A percentile compares a stretch with the other conserved stretches of the same genome.
phyloP scores from a whole-genome alignment of 2,797 vertebrate species.

The Acanthis flammea region DNA sequence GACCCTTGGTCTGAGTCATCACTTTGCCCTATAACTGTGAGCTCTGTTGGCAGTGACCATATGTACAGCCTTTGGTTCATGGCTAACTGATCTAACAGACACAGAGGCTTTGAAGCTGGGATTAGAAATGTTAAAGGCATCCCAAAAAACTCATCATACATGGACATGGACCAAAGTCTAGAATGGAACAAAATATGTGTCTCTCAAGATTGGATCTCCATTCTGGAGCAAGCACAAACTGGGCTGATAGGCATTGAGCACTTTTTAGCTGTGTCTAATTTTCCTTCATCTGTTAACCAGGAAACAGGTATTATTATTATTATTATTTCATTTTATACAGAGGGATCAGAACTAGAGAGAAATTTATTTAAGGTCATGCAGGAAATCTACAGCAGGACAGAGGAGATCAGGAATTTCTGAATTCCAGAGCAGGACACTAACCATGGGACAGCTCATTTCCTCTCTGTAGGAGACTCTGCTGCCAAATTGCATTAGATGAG shows the following conservation, averaged over 20 bases:
- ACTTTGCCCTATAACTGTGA: background rate
- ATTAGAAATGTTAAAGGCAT: background rate
- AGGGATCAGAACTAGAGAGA: background rate
- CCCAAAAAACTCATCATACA: background rate
- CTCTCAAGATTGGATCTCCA: background rate
- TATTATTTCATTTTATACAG: background rate
- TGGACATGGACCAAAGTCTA: background rate
- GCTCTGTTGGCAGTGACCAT: background rate
- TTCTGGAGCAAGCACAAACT: background rate
- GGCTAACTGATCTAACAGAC: background rate
- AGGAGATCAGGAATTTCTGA: slow-evolving; percentile 21
- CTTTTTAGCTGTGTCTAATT: background rate
- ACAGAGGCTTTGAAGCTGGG: background rate
- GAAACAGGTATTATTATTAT: background rate
- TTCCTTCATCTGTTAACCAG: background rate
- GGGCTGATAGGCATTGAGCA: fast-evolving
- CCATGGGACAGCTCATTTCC: slow-evolving; percentile 45
- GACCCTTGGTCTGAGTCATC: background rate
- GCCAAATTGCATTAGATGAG: slow-evolving; percentile 35
- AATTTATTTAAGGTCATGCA: background rate
- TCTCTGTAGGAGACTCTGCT: background rate
- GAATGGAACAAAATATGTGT: background rate
- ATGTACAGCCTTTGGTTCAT: background rate
- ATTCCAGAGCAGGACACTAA: background rate
- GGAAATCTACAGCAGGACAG: background rate